Evolutionary conservation across 2,113 vertebrate genomes (phyloP).

Genomic region (Chlorodrepanis virens): DNA sequence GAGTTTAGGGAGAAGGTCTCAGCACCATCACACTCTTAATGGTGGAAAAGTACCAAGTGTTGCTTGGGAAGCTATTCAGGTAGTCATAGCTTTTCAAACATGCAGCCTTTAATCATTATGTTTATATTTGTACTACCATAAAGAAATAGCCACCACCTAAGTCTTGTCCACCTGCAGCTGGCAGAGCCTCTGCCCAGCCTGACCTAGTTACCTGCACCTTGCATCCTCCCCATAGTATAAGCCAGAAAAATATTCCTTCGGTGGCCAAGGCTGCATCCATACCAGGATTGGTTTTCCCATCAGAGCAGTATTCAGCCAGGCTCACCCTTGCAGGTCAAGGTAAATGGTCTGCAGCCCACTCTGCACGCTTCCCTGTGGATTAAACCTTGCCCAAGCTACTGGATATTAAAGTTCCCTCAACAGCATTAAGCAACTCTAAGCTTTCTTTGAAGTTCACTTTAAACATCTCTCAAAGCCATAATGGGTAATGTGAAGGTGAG

Average conservation of each 20-base stretch:
- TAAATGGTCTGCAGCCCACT: not conserved
- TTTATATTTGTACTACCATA: not conserved
- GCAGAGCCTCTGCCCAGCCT: not conserved
- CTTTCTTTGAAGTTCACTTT: slow-evolving; percentile 48
- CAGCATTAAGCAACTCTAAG: not conserved
- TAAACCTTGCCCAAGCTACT: not conserved
- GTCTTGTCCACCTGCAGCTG: not conserved
- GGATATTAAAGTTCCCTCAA: not conserved
- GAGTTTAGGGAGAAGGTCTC: not conserved
- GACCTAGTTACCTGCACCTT: not conserved
- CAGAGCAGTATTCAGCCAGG: not conserved
- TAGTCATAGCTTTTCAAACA: not conserved
- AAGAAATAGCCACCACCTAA: not conserved
- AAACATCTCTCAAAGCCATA: not conserved
- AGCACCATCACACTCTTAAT: fast-evolving
- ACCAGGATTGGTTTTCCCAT: not conserved
- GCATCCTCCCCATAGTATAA: fast-evolving
- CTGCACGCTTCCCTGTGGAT: not conserved
- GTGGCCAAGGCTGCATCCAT: not conserved
- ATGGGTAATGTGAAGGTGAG: slow-evolving; percentile 11
- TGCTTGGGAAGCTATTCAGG: not conserved
- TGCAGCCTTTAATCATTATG: not conserved
- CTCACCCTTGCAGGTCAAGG: not conserved
- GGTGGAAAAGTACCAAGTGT: not conserved
- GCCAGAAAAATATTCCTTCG: not conserved